A percentile compares a stretch with the other conserved stretches of the same genome.
Evolutionary conservation across 2,797 vertebrate species (phyloP).

Genomic region (Notamacropus eugenii): DNA sequence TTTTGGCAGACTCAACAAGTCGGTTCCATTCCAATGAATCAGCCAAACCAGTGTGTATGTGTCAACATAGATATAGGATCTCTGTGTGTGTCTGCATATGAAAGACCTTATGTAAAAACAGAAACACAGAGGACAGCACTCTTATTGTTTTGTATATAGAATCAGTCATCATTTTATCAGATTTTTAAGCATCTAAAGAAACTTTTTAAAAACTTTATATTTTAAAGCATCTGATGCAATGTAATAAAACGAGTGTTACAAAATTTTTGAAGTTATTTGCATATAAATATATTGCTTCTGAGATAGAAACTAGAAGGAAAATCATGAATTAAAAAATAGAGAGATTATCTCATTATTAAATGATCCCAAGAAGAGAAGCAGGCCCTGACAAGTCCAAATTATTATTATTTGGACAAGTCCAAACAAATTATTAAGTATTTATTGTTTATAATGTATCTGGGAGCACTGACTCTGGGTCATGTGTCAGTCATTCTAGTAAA

Average conservation of each 20-base stretch:
- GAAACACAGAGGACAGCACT: not conserved
- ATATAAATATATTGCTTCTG: not conserved
- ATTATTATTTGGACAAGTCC: too few relatives aligned
- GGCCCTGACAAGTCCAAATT: not conserved
- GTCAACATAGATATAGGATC: not conserved
- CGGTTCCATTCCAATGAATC: slow-evolving; percentile 13
- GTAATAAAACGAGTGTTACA: not conserved
- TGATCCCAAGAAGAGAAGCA: not conserved
- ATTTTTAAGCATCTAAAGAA: not conserved
- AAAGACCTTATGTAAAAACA: not conserved
- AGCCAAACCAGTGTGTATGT: not conserved
- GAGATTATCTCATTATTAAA: not conserved
- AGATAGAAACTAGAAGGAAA: not conserved
- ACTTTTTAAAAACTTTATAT: not conserved
- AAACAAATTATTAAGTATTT: not conserved
- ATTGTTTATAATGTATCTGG: not conserved
- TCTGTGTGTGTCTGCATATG: not conserved
- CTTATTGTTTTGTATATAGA: not conserved
- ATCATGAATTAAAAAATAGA: not conserved
- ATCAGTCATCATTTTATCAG: not conserved
- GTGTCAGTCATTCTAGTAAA: not conserved
- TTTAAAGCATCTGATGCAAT: not conserved
- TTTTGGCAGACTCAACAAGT: slow-evolving; percentile 10
- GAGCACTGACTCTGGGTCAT: not conserved
- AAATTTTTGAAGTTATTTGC: not conserved